These are phyloP conservation scores for Rhinolophus sinicus DNA, from an alignment of 2,113 vertebrate species.

Conservation along the genomic window DNA sequence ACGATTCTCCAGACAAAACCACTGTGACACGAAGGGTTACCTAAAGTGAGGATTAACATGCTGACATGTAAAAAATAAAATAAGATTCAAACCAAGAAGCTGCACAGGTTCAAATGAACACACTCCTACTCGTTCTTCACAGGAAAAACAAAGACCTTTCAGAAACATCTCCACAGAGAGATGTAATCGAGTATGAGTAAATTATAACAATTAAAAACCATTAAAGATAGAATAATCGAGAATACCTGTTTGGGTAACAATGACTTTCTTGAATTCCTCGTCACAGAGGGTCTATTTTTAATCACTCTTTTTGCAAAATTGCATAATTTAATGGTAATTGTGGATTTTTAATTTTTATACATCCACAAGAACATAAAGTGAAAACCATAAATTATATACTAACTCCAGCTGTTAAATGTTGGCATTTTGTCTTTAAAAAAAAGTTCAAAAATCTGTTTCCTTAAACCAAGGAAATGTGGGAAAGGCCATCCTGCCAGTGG, in stretches of 20 bases:
- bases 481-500: slow-evolving; percentile 95
- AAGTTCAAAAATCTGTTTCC: slow-evolving; percentile 98
- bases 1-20: slow-evolving; percentile 44
- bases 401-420: slow-evolving; percentile 89
- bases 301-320: slow-evolving; percentile 74
- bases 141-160: slow-evolving; percentile 79
- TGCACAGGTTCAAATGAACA: slow-evolving; percentile 66
- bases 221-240: slow-evolving; percentile 81
- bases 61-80: neutral
- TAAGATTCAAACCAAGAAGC: neutral
- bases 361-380: slow-evolving; percentile 80
- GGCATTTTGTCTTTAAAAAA: slow-evolving; percentile 88
- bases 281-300: slow-evolving; percentile 80
- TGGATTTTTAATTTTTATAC: slow-evolving; percentile 83
- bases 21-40: neutral
- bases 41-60: slow-evolving; percentile 50
- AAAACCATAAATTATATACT: slow-evolving; percentile 88
- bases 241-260: slow-evolving; percentile 86
- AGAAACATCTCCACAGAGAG: slow-evolving; percentile 75
- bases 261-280: slow-evolving; percentile 72
- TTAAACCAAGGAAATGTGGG: slow-evolving; percentile 96
- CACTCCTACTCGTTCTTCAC: slow-evolving; percentile 76
- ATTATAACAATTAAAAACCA: slow-evolving; percentile 84
- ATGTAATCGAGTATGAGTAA: slow-evolving; percentile 75
- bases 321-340: slow-evolving; percentile 80